A percentile compares a stretch with the other conserved stretches of the same genome.
Conservation (phyloP, 1,140 invertebrate genomes). For the Goniozus legneri region DNA sequence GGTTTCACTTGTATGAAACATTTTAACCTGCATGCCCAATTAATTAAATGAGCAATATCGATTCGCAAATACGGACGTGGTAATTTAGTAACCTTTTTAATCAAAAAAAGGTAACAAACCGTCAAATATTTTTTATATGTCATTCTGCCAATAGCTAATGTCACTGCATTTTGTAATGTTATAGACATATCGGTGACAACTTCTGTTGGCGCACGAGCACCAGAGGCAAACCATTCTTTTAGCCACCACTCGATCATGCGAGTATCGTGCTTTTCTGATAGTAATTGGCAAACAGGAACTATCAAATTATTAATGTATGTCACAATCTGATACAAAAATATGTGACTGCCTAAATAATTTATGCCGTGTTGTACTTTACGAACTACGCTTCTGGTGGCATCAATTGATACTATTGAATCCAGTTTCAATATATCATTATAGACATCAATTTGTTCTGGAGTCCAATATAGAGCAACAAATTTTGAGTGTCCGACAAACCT, state of each 20-base stretch:
- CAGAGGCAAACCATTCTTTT: neutral
- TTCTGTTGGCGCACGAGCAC: neutral
- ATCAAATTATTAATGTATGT: neutral
- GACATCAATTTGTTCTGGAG: no score
- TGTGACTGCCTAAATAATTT: neutral
- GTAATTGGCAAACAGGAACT: constrained; percentile 2
- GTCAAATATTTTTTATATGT: neutral
- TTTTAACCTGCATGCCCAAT: no score
- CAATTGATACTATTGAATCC: no score
- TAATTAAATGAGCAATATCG: no score
- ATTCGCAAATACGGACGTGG: no score
- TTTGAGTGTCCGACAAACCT: no score
- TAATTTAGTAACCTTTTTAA: no score
- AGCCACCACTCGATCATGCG: neutral
- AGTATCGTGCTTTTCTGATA: constrained; percentile 3
- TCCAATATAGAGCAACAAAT: no score
- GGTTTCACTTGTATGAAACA: no score
- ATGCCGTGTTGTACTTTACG: neutral
- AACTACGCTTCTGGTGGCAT: neutral
- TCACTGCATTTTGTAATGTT: neutral
- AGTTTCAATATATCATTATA: no score
- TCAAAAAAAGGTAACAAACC: no score
- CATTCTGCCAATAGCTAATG: neutral
- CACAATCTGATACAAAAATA: neutral
- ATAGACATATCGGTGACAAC: constrained; percentile 2